These are phyloP conservation scores for Atrichornis clamosus DNA, from an alignment of 2,113 vertebrate genomes.

Conservation along the genomic window DNA sequence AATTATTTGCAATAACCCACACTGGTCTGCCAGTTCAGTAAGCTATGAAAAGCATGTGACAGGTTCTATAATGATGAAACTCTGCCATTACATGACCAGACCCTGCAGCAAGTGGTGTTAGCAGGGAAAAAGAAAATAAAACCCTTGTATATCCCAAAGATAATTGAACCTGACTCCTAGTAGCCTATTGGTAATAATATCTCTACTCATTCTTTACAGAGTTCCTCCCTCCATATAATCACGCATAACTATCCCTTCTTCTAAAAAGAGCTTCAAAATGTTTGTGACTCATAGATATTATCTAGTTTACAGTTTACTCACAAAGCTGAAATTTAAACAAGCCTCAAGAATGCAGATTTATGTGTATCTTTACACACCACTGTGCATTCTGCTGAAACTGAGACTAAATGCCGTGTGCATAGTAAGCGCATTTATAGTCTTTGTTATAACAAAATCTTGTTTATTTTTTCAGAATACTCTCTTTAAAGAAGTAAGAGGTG, in stretches of 20 bases:
- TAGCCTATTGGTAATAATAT: neutral
- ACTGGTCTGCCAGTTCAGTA: neutral
- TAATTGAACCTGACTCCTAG: neutral
- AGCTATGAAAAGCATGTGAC: neutral
- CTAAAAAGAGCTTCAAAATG: neutral
- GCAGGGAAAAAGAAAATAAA: neutral
- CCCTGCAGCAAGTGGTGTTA: neutral
- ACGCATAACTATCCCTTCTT: neutral
- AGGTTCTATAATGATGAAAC: neutral
- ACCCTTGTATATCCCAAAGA: neutral
- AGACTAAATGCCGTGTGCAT: neutral
- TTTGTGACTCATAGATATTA: neutral
- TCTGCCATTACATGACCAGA: neutral
- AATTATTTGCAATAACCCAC: neutral
- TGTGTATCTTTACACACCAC: neutral
- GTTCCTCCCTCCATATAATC: fast-evolving
- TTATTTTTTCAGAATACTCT: neutral
- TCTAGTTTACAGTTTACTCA: neutral
- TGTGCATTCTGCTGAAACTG: neutral
- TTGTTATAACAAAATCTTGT: neutral
- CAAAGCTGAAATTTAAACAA: neutral
- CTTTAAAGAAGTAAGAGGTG: neutral
- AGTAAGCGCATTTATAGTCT: neutral
- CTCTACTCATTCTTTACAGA: neutral
- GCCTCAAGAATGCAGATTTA: neutral